Base-by-base conservation (phyloP, 2,888 invertebrate species). In the Caenorhabditis afra region DNA sequence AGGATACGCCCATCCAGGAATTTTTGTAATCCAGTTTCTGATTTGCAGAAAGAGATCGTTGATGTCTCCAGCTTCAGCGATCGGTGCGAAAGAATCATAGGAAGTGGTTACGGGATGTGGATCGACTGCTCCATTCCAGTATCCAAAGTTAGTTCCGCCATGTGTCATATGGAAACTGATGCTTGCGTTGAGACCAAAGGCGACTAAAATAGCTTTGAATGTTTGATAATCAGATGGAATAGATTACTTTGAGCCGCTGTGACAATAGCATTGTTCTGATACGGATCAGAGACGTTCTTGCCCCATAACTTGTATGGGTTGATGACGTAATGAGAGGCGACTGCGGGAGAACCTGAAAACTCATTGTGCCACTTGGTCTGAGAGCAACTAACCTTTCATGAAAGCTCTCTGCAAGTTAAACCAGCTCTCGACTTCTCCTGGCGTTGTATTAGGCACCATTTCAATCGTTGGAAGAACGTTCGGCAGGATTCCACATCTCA, bases 61-160 rank as follows among this genome's bases (percentile, higher is more conserved):
- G 11, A 81, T 75, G 35, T 86, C 86, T 10, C 88, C 88, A 14
- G 79, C 79, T 70, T 89, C 89, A 29, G 78, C 68, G 12, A 89
- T 76, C 0, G 89, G 89, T 1, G 89, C 89, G 14, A 79, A 81
- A 52, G 85, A 89, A 64, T 89, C 89, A 67, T 88, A 89, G 4
- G 85, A 85, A 12, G 88, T 87, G 12, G 81, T 81, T 1, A 86
- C 83, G 59, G 85, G 55, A 41, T 67, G 37, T 7, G 49, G 20
- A 41, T 57, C 67, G 22, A 81, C 74, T 3, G 77, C 74, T 10
- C 86, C 86, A 53, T 79, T 84, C 85, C 81, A 84, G 55, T 81
- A 88, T 14, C 81, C 88, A 70, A 86, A 88, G 45, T 83, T 88
- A 0, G 88, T 88, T 14, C 88, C 88, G 0, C 88, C 87, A 20